Conservation (phyloP, 2,113 vertebrate genomes). For the Donacobius atricapilla region DNA sequence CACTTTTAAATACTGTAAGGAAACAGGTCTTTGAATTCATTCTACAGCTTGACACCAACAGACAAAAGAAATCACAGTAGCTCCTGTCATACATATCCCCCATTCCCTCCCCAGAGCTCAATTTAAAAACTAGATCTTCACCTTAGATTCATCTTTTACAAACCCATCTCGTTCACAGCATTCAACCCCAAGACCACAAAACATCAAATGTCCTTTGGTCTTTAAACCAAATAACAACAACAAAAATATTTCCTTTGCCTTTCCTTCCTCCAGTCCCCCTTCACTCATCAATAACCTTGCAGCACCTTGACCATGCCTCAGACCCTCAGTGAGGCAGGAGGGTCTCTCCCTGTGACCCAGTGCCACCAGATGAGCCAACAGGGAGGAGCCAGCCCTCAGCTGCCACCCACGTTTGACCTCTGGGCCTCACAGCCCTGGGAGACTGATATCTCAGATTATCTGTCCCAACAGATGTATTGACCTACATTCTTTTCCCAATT, state of each 20-base stretch:
- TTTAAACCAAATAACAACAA: neutral
- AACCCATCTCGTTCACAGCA: neutral
- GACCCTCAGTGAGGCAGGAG: neutral
- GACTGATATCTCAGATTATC: neutral
- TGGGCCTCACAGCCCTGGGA: neutral
- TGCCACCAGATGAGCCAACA: neutral
- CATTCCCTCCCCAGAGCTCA: neutral
- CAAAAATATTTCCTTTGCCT: neutral
- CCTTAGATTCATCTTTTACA: neutral
- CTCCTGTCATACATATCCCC: neutral
- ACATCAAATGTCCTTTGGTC: neutral
- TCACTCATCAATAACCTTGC: neutral
- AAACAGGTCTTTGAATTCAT: neutral
- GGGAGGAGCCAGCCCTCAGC: neutral
- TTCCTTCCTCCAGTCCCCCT: neutral
- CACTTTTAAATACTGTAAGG: neutral
- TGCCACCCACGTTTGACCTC: neutral
- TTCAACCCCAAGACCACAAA: neutral
- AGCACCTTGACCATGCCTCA: neutral
- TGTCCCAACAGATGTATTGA: neutral
- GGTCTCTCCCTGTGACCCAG: fast-evolving
- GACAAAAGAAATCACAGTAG: neutral
- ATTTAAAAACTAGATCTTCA: neutral
- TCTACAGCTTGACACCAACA: neutral
- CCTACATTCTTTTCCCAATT: neutral